Conservation (phyloP, 2,888 invertebrate species). For the Alloscopus bannaensis region DNA sequence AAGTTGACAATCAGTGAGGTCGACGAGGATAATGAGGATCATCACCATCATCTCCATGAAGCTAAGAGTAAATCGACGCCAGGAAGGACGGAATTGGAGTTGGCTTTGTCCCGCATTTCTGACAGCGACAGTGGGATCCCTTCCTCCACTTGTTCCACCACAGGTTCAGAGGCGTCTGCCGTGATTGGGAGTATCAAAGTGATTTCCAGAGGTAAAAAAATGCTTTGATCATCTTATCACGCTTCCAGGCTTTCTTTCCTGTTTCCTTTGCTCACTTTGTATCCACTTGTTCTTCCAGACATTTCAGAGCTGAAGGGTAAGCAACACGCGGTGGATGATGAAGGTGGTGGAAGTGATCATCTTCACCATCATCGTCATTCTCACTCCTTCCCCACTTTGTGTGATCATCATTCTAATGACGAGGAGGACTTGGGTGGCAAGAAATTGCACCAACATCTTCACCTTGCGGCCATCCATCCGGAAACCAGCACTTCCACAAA, state of each 20-base stretch:
- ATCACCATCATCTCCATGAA: too few species aligned
- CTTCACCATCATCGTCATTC: background rate
- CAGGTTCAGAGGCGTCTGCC: slow-evolving; percentile 41
- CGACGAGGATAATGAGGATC: slow-evolving; percentile 31
- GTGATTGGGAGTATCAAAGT: slow-evolving; percentile 50
- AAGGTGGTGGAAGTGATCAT: slow-evolving; percentile 21
- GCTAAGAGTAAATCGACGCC: background rate
- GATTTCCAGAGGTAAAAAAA: slow-evolving; percentile 40
- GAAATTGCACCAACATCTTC: slow-evolving; percentile 39
- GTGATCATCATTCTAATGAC: slow-evolving; percentile 5
- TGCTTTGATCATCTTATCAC: background rate
- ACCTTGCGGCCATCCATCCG: slow-evolving; percentile 52
- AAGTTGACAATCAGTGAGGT: slow-evolving; percentile 51
- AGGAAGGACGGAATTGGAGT: slow-evolving; percentile 9
- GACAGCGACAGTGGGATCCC: slow-evolving; percentile 48
- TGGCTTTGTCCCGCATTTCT: slow-evolving; percentile 41
- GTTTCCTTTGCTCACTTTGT: too few species aligned
- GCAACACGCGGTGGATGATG: slow-evolving; percentile 45
- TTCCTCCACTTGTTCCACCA: slow-evolving; percentile 47
- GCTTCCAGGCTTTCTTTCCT: background rate
- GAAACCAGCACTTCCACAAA: slow-evolving; percentile 26
- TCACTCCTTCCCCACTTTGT: background rate
- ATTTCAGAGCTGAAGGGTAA: slow-evolving; percentile 44
- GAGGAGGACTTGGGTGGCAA: slow-evolving; percentile 17
- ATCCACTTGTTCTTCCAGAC: slow-evolving; percentile 33